A percentile compares a stretch with the other conserved stretches of the same genome.
phyloP scores from a whole-genome alignment of 1,140 invertebrate genomes.

The Triops cancriformis region DNA sequence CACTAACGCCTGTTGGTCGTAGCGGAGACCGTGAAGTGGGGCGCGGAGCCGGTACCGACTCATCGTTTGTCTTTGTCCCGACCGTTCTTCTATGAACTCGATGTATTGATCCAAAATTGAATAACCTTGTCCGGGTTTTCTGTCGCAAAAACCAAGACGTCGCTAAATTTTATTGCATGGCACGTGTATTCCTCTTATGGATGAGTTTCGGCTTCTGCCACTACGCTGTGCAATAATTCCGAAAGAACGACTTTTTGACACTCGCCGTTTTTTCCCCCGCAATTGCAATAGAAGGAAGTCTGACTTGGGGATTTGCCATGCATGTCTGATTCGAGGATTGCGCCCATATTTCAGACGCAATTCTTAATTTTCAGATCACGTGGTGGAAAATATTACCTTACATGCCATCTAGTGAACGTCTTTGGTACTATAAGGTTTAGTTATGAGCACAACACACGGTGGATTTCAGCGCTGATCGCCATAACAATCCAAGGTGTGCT shows the following conservation, averaged over 20 bases:
- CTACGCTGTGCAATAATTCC: too few species aligned
- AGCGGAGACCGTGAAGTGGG: background rate
- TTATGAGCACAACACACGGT: background rate
- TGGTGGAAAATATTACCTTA: background rate
- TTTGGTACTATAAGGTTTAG: background rate
- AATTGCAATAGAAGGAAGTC: too few species aligned
- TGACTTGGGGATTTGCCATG: too few species aligned
- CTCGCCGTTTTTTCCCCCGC: too few species aligned
- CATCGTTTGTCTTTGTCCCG: background rate
- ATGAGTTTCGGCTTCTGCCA: background rate
- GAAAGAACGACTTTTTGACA: too few species aligned
- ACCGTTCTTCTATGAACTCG: background rate
- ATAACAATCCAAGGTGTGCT: constrained; percentile 5
- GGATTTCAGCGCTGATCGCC: constrained; percentile 7
- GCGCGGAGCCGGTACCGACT: background rate
- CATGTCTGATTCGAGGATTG: too few species aligned
- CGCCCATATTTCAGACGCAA: background rate
- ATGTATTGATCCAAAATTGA: constrained; percentile 1
- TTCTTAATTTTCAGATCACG: background rate
- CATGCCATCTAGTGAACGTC: background rate
- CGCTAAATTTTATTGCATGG: background rate
- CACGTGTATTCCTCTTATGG: background rate
- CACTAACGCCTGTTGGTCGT: constrained; percentile 3
- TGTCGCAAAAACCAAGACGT: background rate
- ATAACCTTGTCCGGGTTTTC: background rate